Conservation (phyloP, 2,797 vertebrate species). For the Heteromormyrus szaboi region DNA sequence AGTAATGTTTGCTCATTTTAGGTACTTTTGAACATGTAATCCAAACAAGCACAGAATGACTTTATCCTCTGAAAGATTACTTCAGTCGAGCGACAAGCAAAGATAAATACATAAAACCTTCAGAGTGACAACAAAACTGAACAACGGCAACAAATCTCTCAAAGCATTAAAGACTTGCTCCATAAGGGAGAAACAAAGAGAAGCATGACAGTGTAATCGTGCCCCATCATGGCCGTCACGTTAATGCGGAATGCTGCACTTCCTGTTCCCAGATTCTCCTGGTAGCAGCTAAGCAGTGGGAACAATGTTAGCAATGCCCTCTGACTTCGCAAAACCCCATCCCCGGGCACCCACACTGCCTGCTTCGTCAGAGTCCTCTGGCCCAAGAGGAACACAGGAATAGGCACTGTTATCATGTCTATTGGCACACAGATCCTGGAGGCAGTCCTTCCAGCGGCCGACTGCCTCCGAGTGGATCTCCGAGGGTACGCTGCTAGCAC, state of each 20-base stretch:
- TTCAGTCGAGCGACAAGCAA: not conserved
- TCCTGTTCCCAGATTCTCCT: not conserved
- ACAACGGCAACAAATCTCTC: not conserved
- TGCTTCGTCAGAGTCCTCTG: not conserved
- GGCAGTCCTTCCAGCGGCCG: not conserved
- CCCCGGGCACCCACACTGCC: not conserved
- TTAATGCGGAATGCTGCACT: not conserved
- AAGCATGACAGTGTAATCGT: not conserved
- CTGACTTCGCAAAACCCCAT: not conserved
- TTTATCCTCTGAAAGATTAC: not conserved
- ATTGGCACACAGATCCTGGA: not conserved
- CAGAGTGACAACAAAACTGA: not conserved
- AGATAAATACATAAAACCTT: slow-evolving; percentile 8
- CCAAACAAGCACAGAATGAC: not conserved
- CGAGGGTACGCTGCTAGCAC: not conserved
- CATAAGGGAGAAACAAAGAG: not conserved
- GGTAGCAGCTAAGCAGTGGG: not conserved
- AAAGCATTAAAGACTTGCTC: not conserved
- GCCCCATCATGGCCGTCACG: not conserved
- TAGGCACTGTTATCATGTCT: not conserved
- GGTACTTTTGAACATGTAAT: not conserved
- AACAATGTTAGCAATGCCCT: not conserved
- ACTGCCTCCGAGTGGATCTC: not conserved
- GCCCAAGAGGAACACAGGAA: not conserved
- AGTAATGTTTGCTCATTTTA: not conserved